Base-by-base conservation (phyloP, 1,140 invertebrate genomes). In the Sycobia sp. region DNA sequence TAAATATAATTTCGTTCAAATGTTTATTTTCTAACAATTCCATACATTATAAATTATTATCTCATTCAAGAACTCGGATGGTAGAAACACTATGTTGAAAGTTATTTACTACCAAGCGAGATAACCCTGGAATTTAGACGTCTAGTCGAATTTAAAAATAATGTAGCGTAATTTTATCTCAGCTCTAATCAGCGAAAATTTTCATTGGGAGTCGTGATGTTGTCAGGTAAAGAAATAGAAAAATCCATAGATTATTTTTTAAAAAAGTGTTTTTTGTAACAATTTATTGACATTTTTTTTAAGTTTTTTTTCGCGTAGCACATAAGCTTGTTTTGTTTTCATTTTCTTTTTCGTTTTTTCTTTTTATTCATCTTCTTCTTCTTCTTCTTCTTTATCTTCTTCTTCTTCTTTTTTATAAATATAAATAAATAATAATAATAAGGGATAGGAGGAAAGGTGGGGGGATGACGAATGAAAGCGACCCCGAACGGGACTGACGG, bases 261-360 rank as follows among this genome's bases (percentile, higher is more conserved):
- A 34, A 57, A 53, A 67, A 67, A 64, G 62, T 47, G 66, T 78
- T 77, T 79, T 75, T 65, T 67, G 69, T 77, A 76, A 78, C 72
- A 75, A 77, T 76, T 75, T 75, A 73, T 76, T 75, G 63, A 49
- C 53, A 56, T 64, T 14, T 65, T 71, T 69, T 68, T 74, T 56
- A 72, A 65, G 58, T 70, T 65, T 73, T 65, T 64, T 72, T 72
- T 66, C 69, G 71, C 34, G 43, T 53, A 60, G 61, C 51, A 63
- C 50, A 50, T 44, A 51, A 50, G 44, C 58, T 68, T 47, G 43
- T 68, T 41, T 66, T 68, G 29, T 51, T 67, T 62, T 63, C 59
- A 22, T 32, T 32, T 32, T 4, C 5, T 7, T 13, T 7, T 25
- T 22, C 39, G 16, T 53, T 22, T 46, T 10, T 25, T 46, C 11